These are phyloP conservation scores for Steatocranus sp. DNA, from an alignment of 2,797 vertebrate genomes.

Conservation along the genomic window DNA sequence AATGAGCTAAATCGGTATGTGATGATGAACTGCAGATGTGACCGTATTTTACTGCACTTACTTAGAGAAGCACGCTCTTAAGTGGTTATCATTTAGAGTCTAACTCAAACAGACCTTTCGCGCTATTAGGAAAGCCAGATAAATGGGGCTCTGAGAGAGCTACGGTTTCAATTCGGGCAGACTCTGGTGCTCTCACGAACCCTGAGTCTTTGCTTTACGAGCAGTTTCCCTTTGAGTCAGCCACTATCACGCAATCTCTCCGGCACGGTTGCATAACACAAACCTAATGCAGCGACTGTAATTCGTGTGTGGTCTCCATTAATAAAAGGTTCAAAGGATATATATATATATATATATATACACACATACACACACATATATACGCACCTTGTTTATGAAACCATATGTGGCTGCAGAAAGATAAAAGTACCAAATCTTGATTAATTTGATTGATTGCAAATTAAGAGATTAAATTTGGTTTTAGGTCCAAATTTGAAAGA, in stretches of 20 bases:
- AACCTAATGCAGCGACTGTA: background rate
- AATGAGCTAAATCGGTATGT: background rate
- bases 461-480: background rate
- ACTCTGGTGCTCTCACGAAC: background rate
- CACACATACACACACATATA: accelerated
- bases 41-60: background rate
- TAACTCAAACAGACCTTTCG: background rate
- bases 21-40: background rate
- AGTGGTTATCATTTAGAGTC: background rate
- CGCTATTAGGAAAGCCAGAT: background rate
- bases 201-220: background rate
- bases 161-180: background rate
- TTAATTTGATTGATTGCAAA: too few relatives aligned
- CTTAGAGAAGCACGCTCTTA: background rate
- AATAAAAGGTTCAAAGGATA: conserved; percentile 19
- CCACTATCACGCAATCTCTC: background rate
- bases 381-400: background rate
- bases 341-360: background rate
- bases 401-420: background rate
- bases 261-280: background rate
- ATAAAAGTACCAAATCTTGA: conserved; percentile 13
- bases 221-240: background rate
- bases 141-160: background rate
- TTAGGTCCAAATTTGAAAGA: background rate
- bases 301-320: conserved; percentile 9